Evolutionary conservation across 2,797 vertebrate genomes (phyloP).

Genomic region (Coilia nasus): DNA sequence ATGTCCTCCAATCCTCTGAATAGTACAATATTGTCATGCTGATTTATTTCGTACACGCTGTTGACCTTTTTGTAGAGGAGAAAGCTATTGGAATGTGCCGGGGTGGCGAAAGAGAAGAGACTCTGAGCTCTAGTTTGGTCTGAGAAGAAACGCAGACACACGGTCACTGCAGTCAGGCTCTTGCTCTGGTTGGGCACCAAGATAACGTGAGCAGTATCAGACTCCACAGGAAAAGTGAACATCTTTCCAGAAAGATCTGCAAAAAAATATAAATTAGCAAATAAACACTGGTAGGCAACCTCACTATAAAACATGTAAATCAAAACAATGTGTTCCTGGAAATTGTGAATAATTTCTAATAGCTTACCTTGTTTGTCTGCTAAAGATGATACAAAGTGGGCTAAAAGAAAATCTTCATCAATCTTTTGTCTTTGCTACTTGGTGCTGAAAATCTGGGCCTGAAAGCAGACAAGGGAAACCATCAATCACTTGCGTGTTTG

Average conservation of each 20-base stretch:
- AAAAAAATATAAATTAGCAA: conserved; percentile 48
- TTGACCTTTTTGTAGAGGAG: not conserved
- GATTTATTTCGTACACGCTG: not conserved
- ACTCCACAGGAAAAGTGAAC: conserved; percentile 13
- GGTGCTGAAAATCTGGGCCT: too few relatives aligned
- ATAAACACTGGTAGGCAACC: not conserved
- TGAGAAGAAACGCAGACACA: conserved; percentile 7
- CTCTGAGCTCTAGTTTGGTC: not conserved
- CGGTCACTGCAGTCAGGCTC: not conserved
- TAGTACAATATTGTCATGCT: not conserved
- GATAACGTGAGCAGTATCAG: conserved; percentile 1
- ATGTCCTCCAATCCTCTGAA: not conserved
- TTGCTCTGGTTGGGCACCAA: not conserved
- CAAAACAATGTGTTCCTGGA: not conserved
- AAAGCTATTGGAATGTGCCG: not conserved
- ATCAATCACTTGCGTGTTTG: too few relatives aligned
- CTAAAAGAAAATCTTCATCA: not conserved
- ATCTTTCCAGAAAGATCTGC: conserved; percentile 35
- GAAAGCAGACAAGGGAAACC: too few relatives aligned
- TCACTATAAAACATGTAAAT: not conserved
- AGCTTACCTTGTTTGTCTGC: not conserved
- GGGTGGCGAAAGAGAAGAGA: not conserved
- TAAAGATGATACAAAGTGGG: not conserved
- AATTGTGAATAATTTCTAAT: not conserved
- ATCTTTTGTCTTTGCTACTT: not conserved